These are phyloP conservation scores for Urosaurus nigricauda DNA, from an alignment of 2,797 vertebrate genomes.

Conservation along the genomic window DNA sequence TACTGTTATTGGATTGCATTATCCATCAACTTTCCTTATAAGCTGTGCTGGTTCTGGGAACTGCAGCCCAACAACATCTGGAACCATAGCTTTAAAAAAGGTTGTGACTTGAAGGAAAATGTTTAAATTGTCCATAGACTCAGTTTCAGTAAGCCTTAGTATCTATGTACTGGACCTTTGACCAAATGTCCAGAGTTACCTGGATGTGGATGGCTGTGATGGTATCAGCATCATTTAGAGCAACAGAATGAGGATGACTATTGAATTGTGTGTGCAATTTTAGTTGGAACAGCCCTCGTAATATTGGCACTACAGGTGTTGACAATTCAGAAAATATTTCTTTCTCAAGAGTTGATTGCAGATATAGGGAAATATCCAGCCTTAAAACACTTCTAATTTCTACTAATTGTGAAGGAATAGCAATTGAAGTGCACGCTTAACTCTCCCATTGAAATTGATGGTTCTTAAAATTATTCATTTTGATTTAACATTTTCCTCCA, in stretches of 20 bases:
- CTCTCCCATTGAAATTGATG: background rate
- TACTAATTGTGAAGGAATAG: background rate
- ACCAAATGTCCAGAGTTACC: background rate
- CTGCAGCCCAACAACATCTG: no score
- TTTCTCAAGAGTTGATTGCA: background rate
- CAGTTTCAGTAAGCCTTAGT: background rate
- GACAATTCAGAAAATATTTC: conserved; percentile 1
- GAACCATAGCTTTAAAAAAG: no score
- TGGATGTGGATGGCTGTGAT: background rate
- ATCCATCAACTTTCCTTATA: no score
- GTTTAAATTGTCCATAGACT: background rate
- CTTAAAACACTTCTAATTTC: background rate
- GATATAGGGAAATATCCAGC: background rate
- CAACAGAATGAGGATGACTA: background rate
- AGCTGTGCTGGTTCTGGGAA: no score
- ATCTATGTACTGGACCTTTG: background rate
- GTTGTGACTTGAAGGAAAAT: background rate
- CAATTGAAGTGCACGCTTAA: background rate
- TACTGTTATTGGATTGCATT: no score
- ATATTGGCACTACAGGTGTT: background rate
- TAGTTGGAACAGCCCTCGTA: background rate
- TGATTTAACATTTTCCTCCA: background rate
- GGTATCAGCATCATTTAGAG: background rate
- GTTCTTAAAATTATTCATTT: background rate
- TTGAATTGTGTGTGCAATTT: conserved; percentile 1